Conservation (phyloP, 2,888 invertebrate genomes). For the Zelleria hepariella region DNA sequence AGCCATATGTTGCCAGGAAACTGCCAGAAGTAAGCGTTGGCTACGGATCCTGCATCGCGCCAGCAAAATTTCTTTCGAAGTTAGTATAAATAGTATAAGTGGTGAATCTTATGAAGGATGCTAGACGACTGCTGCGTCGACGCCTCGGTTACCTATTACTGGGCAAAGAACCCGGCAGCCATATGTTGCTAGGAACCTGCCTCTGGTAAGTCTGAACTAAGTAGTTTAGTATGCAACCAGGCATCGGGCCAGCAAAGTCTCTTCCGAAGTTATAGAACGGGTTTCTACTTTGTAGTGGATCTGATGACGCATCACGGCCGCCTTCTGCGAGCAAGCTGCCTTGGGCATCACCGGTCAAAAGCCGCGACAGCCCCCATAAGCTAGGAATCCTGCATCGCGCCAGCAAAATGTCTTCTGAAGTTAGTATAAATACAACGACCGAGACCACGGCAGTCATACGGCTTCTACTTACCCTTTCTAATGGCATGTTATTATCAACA, state of each 20-base stretch:
- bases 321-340: slow-evolving; percentile 44
- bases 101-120: slow-evolving; percentile 69
- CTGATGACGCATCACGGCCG: slow-evolving; percentile 62
- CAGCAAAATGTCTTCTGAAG: too few relatives aligned
- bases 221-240: too few relatives aligned
- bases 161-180: slow-evolving; percentile 27
- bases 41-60: too few relatives aligned
- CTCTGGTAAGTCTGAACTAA: slow-evolving; percentile 31
- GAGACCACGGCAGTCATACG: too few relatives aligned
- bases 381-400: too few relatives aligned
- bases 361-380: slow-evolving; percentile 24
- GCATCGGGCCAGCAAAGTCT: too few relatives aligned
- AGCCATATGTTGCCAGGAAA: slow-evolving; percentile 29
- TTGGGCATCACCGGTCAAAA: slow-evolving; percentile 31
- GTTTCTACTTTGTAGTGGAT: slow-evolving; percentile 77
- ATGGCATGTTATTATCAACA: neutral
- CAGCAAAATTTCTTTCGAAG: too few relatives aligned
- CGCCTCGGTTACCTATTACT: slow-evolving; percentile 35
- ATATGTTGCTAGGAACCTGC: slow-evolving; percentile 28
- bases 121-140: slow-evolving; percentile 55
- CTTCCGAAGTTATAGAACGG: too few relatives aligned
- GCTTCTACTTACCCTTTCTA: neutral
- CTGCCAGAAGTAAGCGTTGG: slow-evolving; percentile 32
- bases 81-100: too few relatives aligned
- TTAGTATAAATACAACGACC: neutral